Evolutionary conservation across 2,113 vertebrate species (phyloP).

Genomic region (Dromiciops gliroides): DNA sequence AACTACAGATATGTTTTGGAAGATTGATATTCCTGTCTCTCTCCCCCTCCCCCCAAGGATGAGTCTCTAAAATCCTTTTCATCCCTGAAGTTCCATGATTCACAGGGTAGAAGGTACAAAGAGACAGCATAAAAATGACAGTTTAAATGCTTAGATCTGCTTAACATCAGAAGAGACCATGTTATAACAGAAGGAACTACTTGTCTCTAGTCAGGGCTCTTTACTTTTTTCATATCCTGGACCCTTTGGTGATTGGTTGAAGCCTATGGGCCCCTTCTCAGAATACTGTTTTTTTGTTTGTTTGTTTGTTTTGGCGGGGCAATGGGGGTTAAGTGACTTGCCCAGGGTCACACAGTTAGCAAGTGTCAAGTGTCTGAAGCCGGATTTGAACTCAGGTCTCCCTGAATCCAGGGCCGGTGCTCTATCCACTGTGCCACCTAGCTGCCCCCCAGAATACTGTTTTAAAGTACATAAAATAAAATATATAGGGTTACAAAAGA

Average conservation of each 20-base stretch:
- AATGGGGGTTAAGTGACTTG: too few relatives aligned
- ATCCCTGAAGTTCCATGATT: background rate
- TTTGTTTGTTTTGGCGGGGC: too few relatives aligned
- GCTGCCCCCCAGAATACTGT: background rate
- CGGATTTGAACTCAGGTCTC: too few relatives aligned
- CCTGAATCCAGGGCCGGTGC: too few relatives aligned
- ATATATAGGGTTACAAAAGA: background rate
- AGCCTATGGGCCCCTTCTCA: background rate
- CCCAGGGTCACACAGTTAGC: too few relatives aligned
- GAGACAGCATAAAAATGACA: background rate
- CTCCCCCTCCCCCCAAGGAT: too few relatives aligned
- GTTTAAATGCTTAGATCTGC: background rate
- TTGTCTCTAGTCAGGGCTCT: background rate
- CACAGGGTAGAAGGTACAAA: background rate
- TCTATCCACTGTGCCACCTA: too few relatives aligned
- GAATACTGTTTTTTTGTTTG: background rate
- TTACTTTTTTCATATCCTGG: background rate
- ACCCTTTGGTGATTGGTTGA: background rate
- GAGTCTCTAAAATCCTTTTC: background rate
- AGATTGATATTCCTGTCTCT: background rate
- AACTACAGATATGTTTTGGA: background rate
- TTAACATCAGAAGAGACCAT: background rate
- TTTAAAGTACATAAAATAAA: background rate
- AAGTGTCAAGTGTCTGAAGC: too few relatives aligned
- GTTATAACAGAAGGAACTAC: background rate